These are phyloP conservation scores for Porites australiensis DNA, from an alignment of 64 coral and sea anemone genomes.

Conservation along the genomic window DNA sequence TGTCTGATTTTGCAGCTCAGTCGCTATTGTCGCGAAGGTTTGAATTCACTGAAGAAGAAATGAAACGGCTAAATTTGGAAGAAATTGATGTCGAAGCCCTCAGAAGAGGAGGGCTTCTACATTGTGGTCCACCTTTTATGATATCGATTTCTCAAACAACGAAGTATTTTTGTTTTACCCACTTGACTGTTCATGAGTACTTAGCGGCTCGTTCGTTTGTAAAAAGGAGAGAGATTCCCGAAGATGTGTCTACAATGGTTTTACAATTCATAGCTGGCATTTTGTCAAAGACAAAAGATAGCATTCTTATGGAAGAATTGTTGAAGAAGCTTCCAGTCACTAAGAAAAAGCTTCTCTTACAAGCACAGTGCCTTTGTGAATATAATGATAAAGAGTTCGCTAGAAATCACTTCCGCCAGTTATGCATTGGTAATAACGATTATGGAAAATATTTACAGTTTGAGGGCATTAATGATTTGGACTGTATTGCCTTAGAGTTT, in stretches of 20 bases:
- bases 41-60: background rate
- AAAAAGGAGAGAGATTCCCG: slow-evolving; percentile 9
- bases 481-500: slow-evolving; percentile 33
- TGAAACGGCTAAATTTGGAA: background rate
- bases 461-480: background rate
- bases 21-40: slow-evolving; percentile 21
- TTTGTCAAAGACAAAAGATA: background rate
- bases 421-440: background rate
- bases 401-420: background rate
- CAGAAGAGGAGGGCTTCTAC: slow-evolving; percentile 23
- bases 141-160: background rate
- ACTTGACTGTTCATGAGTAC: slow-evolving; percentile 30
- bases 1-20: slow-evolving; percentile 28
- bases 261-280: slow-evolving; percentile 42
- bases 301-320: slow-evolving; percentile 1
- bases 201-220: slow-evolving; percentile 20
- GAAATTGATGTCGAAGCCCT: background rate
- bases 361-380: slow-evolving; percentile 26
- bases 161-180: slow-evolving; percentile 37
- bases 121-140: slow-evolving; percentile 14
- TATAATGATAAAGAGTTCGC: slow-evolving; percentile 40
- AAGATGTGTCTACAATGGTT: background rate
- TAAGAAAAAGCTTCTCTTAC: background rate
- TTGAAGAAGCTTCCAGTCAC: background rate
- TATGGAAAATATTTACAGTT: background rate